Conservation (phyloP, 2,888 invertebrate genomes). For the Osmoderma eremita region DNA sequence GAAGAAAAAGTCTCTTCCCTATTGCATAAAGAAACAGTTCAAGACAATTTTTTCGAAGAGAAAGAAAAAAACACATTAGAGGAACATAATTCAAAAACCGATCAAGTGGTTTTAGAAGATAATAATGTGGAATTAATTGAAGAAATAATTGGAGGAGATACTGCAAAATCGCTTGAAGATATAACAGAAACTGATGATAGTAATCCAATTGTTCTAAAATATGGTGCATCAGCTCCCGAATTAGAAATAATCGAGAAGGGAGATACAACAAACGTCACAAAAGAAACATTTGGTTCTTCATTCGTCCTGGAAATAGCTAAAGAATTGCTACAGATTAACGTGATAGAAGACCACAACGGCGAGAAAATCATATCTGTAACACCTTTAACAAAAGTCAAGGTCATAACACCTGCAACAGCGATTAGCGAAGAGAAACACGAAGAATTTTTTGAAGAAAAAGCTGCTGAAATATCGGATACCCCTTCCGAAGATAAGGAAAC, state of each 20-base stretch:
- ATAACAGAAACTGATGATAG: not conserved
- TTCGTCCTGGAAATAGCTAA: slow-evolving; percentile 47
- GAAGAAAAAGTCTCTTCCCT: too few species aligned
- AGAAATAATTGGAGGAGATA: not conserved
- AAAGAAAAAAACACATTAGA: too few species aligned
- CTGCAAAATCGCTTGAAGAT: not conserved
- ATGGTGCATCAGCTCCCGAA: too few species aligned
- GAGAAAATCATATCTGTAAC: slow-evolving; percentile 46
- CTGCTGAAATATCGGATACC: too few species aligned
- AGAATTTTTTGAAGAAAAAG: not conserved
- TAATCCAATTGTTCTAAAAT: not conserved
- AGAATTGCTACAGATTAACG: slow-evolving; percentile 48
- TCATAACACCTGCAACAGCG: slow-evolving; percentile 10
- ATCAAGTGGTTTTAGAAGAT: not conserved
- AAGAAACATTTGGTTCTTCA: slow-evolving; percentile 9
- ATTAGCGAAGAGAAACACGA: not conserved
- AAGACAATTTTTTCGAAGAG: too few species aligned
- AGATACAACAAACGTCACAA: not conserved
- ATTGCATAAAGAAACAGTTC: too few species aligned
- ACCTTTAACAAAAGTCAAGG: slow-evolving; percentile 37
- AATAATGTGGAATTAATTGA: not conserved
- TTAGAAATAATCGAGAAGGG: slow-evolving; percentile 3
- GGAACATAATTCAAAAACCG: too few species aligned
- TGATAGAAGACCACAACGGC: slow-evolving; percentile 43
- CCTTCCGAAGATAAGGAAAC: too few species aligned